Evolutionary conservation across 2,797 vertebrate species (phyloP).

Genomic region (Acrocephalus scirpaceus): DNA sequence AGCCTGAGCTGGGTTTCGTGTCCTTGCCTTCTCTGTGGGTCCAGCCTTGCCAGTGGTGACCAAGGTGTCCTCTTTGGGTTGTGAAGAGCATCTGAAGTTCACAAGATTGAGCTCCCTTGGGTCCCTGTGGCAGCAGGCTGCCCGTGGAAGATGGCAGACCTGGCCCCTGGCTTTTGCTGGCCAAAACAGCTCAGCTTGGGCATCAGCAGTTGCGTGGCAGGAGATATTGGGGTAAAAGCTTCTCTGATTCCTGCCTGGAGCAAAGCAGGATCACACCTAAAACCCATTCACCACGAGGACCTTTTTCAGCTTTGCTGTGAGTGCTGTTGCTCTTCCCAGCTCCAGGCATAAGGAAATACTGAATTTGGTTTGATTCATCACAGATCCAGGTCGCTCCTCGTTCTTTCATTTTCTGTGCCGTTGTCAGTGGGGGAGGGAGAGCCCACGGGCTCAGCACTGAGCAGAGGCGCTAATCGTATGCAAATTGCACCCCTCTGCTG

Average conservation of each 20-base stretch:
- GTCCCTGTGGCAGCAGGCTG: neutral
- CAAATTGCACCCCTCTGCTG: conserved; percentile 42
- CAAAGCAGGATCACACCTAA: neutral
- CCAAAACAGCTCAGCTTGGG: neutral
- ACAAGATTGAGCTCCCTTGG: neutral
- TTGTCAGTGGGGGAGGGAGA: conserved; percentile 3
- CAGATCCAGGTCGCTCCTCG: neutral
- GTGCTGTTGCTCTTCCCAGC: neutral
- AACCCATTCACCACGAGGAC: neutral
- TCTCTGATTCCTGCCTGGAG: neutral
- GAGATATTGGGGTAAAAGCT: neutral
- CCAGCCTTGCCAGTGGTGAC: neutral
- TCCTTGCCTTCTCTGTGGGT: neutral
- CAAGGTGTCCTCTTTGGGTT: neutral
- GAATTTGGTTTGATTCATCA: neutral
- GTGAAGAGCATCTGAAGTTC: neutral
- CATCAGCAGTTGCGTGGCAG: neutral
- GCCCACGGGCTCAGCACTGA: neutral
- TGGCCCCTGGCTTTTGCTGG: neutral
- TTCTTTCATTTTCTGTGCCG: neutral
- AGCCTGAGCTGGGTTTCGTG: neutral
- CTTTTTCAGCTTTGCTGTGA: neutral
- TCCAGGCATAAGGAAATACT: neutral
- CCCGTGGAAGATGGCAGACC: neutral
- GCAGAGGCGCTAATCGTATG: conserved; percentile 41